Conservation (phyloP, 2,888 invertebrate species). For the Spilosoma lubricipeda region DNA sequence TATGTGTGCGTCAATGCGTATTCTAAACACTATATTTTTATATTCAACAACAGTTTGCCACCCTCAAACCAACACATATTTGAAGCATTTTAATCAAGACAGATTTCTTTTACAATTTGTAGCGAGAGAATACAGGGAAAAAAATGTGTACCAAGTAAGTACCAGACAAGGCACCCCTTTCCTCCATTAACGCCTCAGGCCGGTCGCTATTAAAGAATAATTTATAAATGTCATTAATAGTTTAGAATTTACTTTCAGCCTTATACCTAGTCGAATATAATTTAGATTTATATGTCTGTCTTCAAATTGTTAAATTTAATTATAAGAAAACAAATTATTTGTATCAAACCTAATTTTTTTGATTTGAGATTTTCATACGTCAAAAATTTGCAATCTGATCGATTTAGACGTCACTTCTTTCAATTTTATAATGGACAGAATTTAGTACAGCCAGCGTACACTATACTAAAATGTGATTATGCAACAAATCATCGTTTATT, state of each 20-base stretch:
- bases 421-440: not conserved
- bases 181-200: slow-evolving; percentile 1
- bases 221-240: slow-evolving; percentile 12
- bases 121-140: slow-evolving; percentile 1
- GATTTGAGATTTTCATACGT: too few species aligned
- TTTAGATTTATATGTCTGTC: not conserved
- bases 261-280: not conserved
- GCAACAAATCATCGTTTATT: too few species aligned
- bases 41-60: not conserved
- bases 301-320: too few species aligned
- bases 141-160: not conserved
- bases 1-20: not conserved
- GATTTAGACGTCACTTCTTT: not conserved
- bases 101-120: not conserved
- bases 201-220: not conserved
- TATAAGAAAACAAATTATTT: not conserved
- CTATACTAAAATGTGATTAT: too few species aligned
- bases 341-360: not conserved
- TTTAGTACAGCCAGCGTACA: not conserved
- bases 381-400: not conserved
- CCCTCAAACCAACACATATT: not conserved
- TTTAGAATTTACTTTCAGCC: not conserved
- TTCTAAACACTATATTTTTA: not conserved
- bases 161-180: slow-evolving; percentile 9
- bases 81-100: not conserved